Conservation (phyloP, 2,113 vertebrate genomes). For the Ophiodon elongatus region DNA sequence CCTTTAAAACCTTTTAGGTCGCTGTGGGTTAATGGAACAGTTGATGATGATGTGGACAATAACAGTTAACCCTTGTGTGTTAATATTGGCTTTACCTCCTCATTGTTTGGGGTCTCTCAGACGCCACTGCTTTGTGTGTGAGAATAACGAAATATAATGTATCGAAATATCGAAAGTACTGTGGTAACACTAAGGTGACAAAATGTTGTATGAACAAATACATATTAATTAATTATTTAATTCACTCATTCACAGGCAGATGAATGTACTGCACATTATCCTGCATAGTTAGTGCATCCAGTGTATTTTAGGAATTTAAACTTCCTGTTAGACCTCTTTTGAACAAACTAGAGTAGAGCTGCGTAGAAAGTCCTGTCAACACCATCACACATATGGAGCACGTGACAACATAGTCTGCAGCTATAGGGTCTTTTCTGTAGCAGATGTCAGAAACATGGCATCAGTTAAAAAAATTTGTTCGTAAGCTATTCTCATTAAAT, state of each 20-base stretch:
- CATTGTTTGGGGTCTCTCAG: too few relatives aligned
- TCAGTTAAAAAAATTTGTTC: background rate
- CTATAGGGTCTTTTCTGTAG: too few relatives aligned
- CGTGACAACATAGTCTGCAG: background rate
- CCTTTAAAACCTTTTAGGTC: background rate
- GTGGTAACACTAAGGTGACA: background rate
- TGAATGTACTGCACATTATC: background rate
- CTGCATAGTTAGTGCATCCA: background rate
- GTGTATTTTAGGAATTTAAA: background rate
- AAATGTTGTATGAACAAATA: background rate
- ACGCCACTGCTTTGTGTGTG: background rate
- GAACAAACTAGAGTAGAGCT: background rate
- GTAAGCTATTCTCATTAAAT: background rate
- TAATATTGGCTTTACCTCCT: background rate
- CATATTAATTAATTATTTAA: background rate
- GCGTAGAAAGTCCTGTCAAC: background rate
- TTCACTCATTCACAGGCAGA: background rate
- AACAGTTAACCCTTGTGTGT: background rate
- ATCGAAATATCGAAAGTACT: background rate
- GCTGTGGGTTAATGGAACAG: background rate
- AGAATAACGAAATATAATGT: background rate
- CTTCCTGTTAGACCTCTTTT: too few relatives aligned
- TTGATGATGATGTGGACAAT: background rate
- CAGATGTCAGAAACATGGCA: background rate
- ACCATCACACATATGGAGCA: background rate